Percentiles rank a stretch among this genome's conserved stretches.
phyloP scores from a whole-genome alignment of 2,113 vertebrate species.

The Octodon degus region DNA sequence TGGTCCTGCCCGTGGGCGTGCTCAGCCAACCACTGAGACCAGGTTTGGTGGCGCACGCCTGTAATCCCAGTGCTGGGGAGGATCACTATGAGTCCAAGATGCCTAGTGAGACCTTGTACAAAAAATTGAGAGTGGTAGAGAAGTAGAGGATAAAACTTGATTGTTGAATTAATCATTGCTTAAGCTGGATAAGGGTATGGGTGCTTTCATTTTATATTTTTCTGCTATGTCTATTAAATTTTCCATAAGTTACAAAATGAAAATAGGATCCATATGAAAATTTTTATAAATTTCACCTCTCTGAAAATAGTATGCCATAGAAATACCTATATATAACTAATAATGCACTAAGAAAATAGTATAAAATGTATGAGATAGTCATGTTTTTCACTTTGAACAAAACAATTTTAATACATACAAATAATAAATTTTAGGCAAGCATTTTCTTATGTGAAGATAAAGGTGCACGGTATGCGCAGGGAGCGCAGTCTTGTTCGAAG shows the following conservation, averaged over 20 bases:
- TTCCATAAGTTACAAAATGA: slow-evolving; percentile 45
- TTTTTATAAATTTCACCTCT: slow-evolving; percentile 59
- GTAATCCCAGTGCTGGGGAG: too few relatives aligned
- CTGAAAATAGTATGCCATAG: slow-evolving; percentile 6
- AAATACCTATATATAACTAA: neutral
- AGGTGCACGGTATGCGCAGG: neutral
- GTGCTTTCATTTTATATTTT: slow-evolving; percentile 41
- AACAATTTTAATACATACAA: slow-evolving; percentile 55
- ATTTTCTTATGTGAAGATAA: slow-evolving; percentile 63
- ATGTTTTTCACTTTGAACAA: slow-evolving; percentile 60
- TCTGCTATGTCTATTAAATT: slow-evolving; percentile 29
- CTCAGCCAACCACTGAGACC: too few relatives aligned
- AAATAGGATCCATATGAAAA: neutral
- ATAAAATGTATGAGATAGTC: neutral
- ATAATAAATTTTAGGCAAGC: slow-evolving; percentile 58
- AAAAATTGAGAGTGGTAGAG: neutral
- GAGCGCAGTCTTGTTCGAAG: slow-evolving; percentile 52
- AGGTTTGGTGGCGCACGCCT: too few relatives aligned
- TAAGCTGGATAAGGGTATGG: neutral
- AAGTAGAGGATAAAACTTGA: neutral
- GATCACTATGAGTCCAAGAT: too few relatives aligned
- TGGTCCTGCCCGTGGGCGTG: too few relatives aligned
- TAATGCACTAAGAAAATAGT: neutral
- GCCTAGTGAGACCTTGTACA: too few relatives aligned
- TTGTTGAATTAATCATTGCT: slow-evolving; percentile 33